phyloP scores from a whole-genome alignment of 2,797 vertebrate genomes.

The Alfaro cultratus region DNA sequence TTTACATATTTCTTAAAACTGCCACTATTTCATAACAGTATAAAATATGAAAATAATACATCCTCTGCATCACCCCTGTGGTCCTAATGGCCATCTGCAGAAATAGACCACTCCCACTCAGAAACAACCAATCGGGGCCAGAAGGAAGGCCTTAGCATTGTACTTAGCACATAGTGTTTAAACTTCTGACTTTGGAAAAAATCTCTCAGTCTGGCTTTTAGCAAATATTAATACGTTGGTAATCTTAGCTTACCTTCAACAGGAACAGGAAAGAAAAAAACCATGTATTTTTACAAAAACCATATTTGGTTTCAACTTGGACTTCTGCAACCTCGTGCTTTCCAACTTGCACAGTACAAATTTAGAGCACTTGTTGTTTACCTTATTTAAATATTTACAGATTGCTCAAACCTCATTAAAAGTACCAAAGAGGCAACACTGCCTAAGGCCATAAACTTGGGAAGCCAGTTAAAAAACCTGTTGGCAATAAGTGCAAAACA shows the following conservation, averaged over 20 bases:
- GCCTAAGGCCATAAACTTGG: conserved; percentile 17
- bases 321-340: neutral
- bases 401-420: neutral
- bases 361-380: neutral
- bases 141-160: no score
- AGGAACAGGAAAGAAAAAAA: neutral
- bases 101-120: no score
- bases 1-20: neutral
- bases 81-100: no score
- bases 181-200: neutral
- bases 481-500: conserved; percentile 14
- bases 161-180: neutral
- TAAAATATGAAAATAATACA: no score
- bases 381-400: conserved; percentile 5
- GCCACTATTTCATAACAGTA: no score
- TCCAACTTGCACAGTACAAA: neutral
- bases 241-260: neutral
- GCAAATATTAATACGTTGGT: neutral
- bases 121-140: no score
- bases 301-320: neutral
- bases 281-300: neutral
- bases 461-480: conserved; percentile 12
- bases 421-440: conserved; percentile 15
- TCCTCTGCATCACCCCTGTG: no score
- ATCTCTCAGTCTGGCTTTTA: neutral